phyloP scores from a whole-genome alignment of 1,140 invertebrate species.

The Batillaria attramentaria region DNA sequence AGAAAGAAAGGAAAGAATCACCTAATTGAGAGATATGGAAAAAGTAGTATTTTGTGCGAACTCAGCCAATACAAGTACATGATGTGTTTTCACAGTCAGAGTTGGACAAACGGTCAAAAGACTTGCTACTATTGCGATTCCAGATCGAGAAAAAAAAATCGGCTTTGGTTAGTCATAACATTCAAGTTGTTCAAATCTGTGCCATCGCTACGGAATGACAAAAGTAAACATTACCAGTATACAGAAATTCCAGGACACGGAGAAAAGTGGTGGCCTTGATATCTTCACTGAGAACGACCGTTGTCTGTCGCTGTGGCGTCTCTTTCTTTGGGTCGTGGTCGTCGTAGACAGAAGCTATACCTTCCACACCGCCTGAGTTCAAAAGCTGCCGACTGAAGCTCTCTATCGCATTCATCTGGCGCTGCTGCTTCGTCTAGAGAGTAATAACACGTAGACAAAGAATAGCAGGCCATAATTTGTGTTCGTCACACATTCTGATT shows the following conservation, averaged over 20 bases:
- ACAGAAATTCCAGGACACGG: slow-evolving; percentile 64
- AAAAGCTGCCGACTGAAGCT: slow-evolving; percentile 51
- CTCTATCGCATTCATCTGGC: slow-evolving; percentile 51
- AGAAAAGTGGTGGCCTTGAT: slow-evolving; percentile 59
- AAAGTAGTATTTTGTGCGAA: no score
- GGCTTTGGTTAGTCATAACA: no score
- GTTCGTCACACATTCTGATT: neutral
- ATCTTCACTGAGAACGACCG: slow-evolving; percentile 57
- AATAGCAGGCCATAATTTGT: neutral
- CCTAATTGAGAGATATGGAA: no score
- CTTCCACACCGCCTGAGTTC: slow-evolving; percentile 53
- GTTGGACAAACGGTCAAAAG: no score
- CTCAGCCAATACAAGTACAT: no score
- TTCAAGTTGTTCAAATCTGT: no score
- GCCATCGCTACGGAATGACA: no score
- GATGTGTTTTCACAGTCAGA: no score
- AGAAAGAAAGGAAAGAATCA: no score
- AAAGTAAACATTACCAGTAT: slow-evolving; percentile 66
- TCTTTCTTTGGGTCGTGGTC: slow-evolving; percentile 29
- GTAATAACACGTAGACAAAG: neutral
- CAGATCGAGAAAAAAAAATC: no score
- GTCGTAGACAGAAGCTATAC: slow-evolving; percentile 51
- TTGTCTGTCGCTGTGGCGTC: slow-evolving; percentile 25
- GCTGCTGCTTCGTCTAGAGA: slow-evolving; percentile 53
- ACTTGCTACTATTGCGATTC: no score